Evolutionary conservation across 1,140 invertebrate species (phyloP), one percentile per base, ranked within the genome.

Genomic region (Laodelphax striatellus): DNA sequence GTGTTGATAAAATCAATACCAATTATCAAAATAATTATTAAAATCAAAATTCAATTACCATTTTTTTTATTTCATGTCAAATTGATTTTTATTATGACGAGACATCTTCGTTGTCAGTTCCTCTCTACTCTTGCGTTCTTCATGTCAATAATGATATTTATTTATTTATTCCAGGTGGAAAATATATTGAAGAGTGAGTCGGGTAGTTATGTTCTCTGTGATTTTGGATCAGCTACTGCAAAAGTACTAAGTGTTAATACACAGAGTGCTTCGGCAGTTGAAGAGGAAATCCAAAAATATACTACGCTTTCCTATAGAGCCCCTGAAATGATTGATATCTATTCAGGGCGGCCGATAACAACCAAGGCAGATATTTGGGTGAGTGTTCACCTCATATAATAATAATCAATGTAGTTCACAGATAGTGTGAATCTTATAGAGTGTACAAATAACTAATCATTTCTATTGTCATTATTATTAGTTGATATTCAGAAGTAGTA

Each of bases 291-390:
- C 63, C 87, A 92, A 73, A 89, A 90, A 70, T 96, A 97, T 71
- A 97, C 94, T 5, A 97, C 94, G 1, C 74, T 97, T 16, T 89
- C 90, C 52, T 97, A 97, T 73, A 82, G 94, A 68, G 82, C 92
- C 16, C 94, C 94, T 19, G 94, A 97, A 79, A 97, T 97, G 94
- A 83, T 97, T 28, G 93, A 97, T 75, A 79, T 97, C 65, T 97
- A 96, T 73, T 82, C 79, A 65, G 89, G 87, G 21, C 89, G 89
- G 75, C 75, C 83, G 19, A 94, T 97, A 59, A 91, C 91, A n/a
- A 92, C 86, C 6, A 94, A 94, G 76, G 80, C 88, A 46, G 92
- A 95, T 78, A 92, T 95, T 71, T 94, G 92, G 92, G 90, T 87
- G 77, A 69, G 70, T 69, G 52, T 19, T 56, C 54, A 60, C 43